These are phyloP conservation scores for Oxyteleia sp. DNA, from an alignment of 2,888 invertebrate species.

Conservation along the genomic window DNA sequence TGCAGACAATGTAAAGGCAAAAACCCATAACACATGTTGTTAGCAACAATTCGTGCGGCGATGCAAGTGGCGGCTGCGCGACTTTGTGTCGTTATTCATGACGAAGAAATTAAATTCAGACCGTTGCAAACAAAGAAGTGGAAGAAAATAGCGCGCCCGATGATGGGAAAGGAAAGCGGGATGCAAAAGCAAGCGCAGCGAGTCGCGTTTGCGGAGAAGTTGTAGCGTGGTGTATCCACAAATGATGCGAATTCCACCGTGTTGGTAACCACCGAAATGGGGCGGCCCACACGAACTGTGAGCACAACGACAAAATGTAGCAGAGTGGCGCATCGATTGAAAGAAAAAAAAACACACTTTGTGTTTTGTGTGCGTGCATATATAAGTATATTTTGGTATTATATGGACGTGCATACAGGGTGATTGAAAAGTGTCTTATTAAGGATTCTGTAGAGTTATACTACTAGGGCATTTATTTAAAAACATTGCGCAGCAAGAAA, in stretches of 20 bases:
- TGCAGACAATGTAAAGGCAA: constrained; percentile 15
- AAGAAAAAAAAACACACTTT: constrained; percentile 15
- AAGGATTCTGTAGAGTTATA: too few relatives aligned
- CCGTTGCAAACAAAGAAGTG: neutral
- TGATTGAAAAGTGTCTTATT: neutral
- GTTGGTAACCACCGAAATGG: constrained; percentile 51
- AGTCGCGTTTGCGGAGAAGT: constrained; percentile 32
- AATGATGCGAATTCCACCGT: constrained; percentile 35
- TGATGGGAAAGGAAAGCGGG: neutral
- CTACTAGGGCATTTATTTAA: too few relatives aligned
- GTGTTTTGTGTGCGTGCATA: constrained; percentile 4
- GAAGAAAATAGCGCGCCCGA: constrained; percentile 4
- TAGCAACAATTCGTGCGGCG: constrained; percentile 3
- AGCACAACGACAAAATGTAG: constrained; percentile 35
- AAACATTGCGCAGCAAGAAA: too few relatives aligned
- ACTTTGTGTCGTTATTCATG: constrained; percentile 7
- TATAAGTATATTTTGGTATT: neutral
- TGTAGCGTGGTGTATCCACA: constrained; percentile 20
- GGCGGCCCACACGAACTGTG: constrained; percentile 27
- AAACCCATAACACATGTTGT: constrained; percentile 11
- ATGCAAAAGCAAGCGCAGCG: constrained; percentile 20
- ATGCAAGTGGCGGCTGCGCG: neutral
- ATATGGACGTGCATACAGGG: constrained; percentile 2
- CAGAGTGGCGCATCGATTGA: constrained; percentile 31
- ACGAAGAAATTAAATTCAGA: constrained; percentile 4